Evolutionary conservation across 2,888 invertebrate genomes (phyloP).

Genomic region (Tipula confusa): DNA sequence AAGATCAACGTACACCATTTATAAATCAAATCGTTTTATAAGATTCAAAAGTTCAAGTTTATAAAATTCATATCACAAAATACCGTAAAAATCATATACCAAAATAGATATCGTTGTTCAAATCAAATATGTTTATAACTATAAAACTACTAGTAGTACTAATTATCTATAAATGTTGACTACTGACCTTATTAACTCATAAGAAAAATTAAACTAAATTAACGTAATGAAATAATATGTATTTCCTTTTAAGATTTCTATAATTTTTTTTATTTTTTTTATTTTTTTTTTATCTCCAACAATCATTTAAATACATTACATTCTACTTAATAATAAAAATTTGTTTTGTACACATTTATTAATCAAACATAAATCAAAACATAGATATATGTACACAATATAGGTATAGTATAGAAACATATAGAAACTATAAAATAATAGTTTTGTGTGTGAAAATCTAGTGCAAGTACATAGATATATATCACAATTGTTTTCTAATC

Average conservation of each 20-base stretch:
- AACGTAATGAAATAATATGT: constrained; percentile 12
- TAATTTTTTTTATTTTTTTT: too few relatives aligned
- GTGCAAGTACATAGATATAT: not conserved
- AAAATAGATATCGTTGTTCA: not conserved
- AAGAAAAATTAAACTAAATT: not conserved
- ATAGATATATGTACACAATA: not conserved
- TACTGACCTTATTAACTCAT: not conserved
- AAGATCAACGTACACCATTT: too few relatives aligned
- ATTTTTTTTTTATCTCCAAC: not conserved
- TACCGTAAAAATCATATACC: not conserved
- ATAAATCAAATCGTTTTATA: not conserved
- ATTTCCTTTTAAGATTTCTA: not conserved
- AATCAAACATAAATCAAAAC: constrained; percentile 20
- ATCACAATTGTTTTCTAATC: too few relatives aligned
- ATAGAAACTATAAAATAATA: not conserved
- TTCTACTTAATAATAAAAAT: constrained; percentile 5
- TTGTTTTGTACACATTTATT: constrained; percentile 12
- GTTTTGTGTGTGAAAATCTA: not conserved
- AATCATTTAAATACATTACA: not conserved
- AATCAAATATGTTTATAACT: not conserved
- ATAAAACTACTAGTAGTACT: not conserved
- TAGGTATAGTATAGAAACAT: too few relatives aligned
- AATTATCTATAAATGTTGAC: not conserved
- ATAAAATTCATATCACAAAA: not conserved
- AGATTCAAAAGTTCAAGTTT: not conserved